Percentiles rank a stretch among this genome's conserved stretches.
Conservation (phyloP, 2,113 vertebrate species). For the Trematomus loennbergii region DNA sequence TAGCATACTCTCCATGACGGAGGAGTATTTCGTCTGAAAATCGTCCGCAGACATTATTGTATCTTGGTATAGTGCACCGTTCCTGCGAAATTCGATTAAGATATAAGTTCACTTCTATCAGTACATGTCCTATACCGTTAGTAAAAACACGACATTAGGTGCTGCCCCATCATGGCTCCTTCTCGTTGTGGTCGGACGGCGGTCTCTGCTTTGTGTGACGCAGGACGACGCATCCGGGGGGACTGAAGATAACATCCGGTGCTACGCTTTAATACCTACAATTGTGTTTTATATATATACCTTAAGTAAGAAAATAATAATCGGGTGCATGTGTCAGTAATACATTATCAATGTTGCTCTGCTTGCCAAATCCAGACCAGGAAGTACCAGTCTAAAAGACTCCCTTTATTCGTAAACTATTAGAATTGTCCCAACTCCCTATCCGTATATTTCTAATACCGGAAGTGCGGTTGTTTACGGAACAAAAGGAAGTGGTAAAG, state of each 20-base stretch:
- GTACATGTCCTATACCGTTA: not conserved
- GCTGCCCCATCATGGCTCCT: slow-evolving; percentile 61
- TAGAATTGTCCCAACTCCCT: slow-evolving; percentile 43
- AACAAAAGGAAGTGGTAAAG: slow-evolving; percentile 23
- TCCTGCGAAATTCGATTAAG: not conserved
- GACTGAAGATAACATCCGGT: slow-evolving; percentile 1
- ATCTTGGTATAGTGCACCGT: not conserved
- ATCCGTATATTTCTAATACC: slow-evolving; percentile 49
- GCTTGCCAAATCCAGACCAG: accelerated
- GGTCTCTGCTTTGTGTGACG: slow-evolving; percentile 40
- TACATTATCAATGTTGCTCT: accelerated
- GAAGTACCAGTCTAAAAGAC: not conserved
- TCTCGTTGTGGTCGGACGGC: not conserved
- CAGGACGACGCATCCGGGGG: too few species aligned
- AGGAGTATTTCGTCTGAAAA: slow-evolving; percentile 74
- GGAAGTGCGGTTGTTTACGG: slow-evolving; percentile 71
- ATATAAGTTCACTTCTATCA: accelerated
- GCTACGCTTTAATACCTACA: not conserved
- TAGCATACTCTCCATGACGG: slow-evolving; percentile 78
- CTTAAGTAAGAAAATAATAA: not conserved
- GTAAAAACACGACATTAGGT: not conserved
- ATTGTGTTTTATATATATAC: not conserved
- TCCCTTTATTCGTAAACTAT: not conserved
- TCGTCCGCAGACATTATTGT: slow-evolving; percentile 68
- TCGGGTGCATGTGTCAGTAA: accelerated